Evolutionary conservation across 2,888 invertebrate species (phyloP).

Genomic region (Tiliacea aurago): DNA sequence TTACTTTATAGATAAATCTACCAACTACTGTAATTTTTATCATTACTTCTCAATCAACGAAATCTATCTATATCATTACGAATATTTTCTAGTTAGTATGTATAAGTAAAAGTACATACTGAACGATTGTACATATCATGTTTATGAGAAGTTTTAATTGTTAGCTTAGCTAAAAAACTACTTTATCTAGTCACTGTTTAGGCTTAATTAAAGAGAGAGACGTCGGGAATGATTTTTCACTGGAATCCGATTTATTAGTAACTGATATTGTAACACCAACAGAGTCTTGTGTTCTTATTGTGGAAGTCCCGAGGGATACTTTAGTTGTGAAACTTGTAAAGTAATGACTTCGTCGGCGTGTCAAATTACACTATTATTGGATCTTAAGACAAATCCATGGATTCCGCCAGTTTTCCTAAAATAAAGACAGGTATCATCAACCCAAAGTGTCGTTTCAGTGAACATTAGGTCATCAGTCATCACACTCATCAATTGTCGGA

Average conservation of each 20-base stretch:
- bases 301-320: constrained; percentile 3
- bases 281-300: constrained; percentile 12
- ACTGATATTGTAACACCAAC: constrained; percentile 20
- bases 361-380: constrained; percentile 21
- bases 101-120: constrained; percentile 57
- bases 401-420: constrained; percentile 2
- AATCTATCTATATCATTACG: constrained; percentile 63
- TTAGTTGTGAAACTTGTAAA: constrained; percentile 22
- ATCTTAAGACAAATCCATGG: neutral
- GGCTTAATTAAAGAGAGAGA: constrained; percentile 60
- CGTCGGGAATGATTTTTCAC: constrained; percentile 39
- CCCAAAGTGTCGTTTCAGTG: neutral
- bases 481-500: neutral
- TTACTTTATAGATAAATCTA: constrained; percentile 55
- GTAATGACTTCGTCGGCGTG: constrained; percentile 5
- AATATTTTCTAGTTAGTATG: constrained; percentile 60
- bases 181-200: constrained; percentile 78
- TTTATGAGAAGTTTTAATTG: constrained; percentile 67
- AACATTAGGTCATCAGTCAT: neutral
- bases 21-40: constrained; percentile 55
- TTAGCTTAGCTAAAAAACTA: constrained; percentile 67
- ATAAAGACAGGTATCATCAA: neutral
- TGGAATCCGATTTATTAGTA: constrained; percentile 20
- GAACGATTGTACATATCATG: constrained; percentile 79
- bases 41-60: constrained; percentile 71